Evolutionary conservation across 2,888 invertebrate species (phyloP).

Genomic region (Pheosia gnoma): DNA sequence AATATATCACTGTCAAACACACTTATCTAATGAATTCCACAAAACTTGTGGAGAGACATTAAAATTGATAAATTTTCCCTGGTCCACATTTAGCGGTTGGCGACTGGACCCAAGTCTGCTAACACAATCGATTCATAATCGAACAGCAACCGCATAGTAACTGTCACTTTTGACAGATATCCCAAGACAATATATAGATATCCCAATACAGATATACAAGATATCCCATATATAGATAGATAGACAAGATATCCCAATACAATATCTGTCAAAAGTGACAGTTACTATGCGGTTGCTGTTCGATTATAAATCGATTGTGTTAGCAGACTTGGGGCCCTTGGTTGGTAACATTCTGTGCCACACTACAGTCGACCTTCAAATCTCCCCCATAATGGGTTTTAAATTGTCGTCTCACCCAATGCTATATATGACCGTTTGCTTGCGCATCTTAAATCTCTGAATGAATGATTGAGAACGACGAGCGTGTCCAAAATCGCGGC

Average conservation of each 20-base stretch:
- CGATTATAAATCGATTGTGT: not conserved
- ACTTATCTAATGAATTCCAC: not conserved
- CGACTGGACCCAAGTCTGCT: too few species aligned
- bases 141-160: too few species aligned
- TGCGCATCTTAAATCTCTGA: conserved; percentile 28
- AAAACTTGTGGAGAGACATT: conserved; percentile 28
- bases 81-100: conserved; percentile 25
- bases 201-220: too few species aligned
- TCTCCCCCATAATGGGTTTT: conserved; percentile 65
- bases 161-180: too few species aligned
- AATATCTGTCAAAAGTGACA: too few species aligned
- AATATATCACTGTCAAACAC: not conserved
- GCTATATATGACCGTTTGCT: conserved; percentile 50
- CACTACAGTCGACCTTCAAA: conserved; percentile 43
- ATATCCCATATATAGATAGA: too few species aligned
- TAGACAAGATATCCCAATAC: too few species aligned
- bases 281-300: too few species aligned
- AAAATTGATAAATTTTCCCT: conserved; percentile 49
- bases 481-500: conserved; percentile 3
- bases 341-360: conserved; percentile 10
- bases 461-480: conserved; percentile 4
- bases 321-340: conserved; percentile 1
- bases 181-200: too few species aligned
- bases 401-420: conserved; percentile 61
- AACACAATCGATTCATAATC: too few species aligned